A percentile compares a stretch with the other conserved stretches of the same genome.
Evolutionary conservation across 2,888 invertebrate genomes (phyloP).

Genomic region (Didymodactylos carnosus): DNA sequence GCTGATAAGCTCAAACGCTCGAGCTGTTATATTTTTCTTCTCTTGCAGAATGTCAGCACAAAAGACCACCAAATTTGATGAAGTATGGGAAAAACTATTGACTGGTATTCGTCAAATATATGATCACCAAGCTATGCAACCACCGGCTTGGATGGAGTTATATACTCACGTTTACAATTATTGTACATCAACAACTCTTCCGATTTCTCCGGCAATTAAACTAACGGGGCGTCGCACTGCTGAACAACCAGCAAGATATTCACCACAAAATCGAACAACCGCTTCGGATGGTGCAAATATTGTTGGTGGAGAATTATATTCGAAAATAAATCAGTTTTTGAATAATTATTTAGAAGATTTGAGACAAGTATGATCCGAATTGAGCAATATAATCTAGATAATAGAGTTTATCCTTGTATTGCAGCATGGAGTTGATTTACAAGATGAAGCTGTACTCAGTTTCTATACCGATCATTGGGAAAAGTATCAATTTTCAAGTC

Average conservation of each 20-base stretch:
- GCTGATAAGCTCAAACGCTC: too few species aligned
- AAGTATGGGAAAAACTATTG: slow-evolving; percentile 3
- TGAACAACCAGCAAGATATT: background rate
- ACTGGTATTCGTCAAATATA: slow-evolving; percentile 1
- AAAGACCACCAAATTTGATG: too few species aligned
- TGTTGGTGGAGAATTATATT: slow-evolving; percentile 3
- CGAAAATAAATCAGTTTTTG: background rate
- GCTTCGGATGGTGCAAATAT: slow-evolving; percentile 6
- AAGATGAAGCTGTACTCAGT: slow-evolving; percentile 9
- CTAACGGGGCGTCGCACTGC: background rate
- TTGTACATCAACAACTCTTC: slow-evolving; percentile 3
- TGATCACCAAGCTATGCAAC: slow-evolving; percentile 4
- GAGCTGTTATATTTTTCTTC: too few species aligned
- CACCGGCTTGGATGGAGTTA: background rate
- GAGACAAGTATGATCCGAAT: background rate
- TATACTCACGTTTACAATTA: slow-evolving; percentile 11
- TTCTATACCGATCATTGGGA: slow-evolving; percentile 51
- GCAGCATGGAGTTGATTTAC: slow-evolving; percentile 1
- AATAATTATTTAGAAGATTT: slow-evolving; percentile 7
- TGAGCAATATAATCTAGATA: background rate
- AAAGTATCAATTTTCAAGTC: slow-evolving; percentile 87
- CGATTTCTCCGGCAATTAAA: background rate
- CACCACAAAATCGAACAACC: background rate
- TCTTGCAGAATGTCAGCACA: too few species aligned
- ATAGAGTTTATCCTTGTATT: background rate